phyloP scores from a whole-genome alignment of 2,888 invertebrate genomes.

The Mythimna vitellina region DNA sequence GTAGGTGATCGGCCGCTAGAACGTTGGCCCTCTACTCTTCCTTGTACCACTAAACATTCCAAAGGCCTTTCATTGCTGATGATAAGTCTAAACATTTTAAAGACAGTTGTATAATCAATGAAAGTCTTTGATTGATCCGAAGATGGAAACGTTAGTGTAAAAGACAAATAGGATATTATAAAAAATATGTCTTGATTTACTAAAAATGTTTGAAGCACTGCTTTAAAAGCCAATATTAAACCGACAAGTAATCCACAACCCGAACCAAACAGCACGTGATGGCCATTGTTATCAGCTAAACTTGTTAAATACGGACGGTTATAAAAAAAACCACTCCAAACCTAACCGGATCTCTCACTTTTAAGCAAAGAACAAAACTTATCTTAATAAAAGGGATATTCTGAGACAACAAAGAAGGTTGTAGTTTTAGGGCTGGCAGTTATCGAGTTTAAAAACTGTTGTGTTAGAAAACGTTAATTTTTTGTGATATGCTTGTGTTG shows the following conservation, averaged over 20 bases:
- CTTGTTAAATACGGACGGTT: constrained; percentile 51
- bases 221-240: constrained; percentile 2
- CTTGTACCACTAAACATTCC: no score
- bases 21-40: no score
- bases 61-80: no score
- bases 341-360: constrained; percentile 84
- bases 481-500: neutral
- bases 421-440: constrained; percentile 53
- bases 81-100: no score
- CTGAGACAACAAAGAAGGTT: constrained; percentile 72
- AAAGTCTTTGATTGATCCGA: no score
- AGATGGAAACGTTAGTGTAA: no score
- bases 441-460: neutral
- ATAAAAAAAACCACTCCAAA: constrained; percentile 64
- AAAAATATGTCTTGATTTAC: neutral
- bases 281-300: constrained; percentile 49
- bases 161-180: no score
- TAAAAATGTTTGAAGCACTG: neutral
- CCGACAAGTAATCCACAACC: constrained; percentile 35
- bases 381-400: constrained; percentile 73
- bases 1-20: no score
- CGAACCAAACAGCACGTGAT: constrained; percentile 52
- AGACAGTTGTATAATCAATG: no score
- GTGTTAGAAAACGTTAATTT: neutral
- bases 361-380: constrained; percentile 83